Base-by-base conservation (phyloP, 2,113 vertebrate species). In the Falco punctatus region DNA sequence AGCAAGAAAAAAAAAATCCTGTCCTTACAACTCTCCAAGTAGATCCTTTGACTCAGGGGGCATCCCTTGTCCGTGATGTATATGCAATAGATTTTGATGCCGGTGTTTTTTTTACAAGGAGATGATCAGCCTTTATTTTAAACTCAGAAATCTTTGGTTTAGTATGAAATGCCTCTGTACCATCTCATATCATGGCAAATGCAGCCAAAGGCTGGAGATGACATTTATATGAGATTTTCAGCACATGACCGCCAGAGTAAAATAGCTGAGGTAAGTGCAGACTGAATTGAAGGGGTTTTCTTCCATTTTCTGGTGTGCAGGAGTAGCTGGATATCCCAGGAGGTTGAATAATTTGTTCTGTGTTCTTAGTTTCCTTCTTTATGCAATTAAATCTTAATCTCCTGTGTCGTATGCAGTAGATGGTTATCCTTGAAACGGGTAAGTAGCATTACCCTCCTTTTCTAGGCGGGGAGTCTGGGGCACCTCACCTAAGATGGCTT, bases 281-380 rank as follows among this genome's bases (percentile, higher is more conserved):
- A 90, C 78, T 30, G 57, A 58, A 58, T 15, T 51, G 33, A 69
- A 95, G 40, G 33, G 65, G 26, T 91, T 89, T 88, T 72, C 40
- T 61, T 91, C 70, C 52, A 15, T 66, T 95, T 91, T 79, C 74
- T 94, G 62, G 61, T 81, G 35, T 54, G 54, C 2, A 19, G 38
- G 40, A 81, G 40, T 85, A 89, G 70, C 30, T 77, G 88, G 72
- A 51, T 89, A 48, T 91, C 78, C 38, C 74, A 91, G 70, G 89
- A 92, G 66, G 55, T 26, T 55, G 42, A 85, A 91, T 73, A 77
- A 87, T 88, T 87, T 91, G 24, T 93, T 96, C 62, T 40, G 21
- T 92, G 26, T 89, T 94, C 77, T 95, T 91, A 57, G 57, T 87
- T 94, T 93, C n/a, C 58, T 75, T 75, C 51, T 79, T 81, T 75